Percentiles rank a stretch among this genome's conserved stretches.
phyloP scores from a whole-genome alignment of 2,888 invertebrate species.

The Oscheius sp. region DNA sequence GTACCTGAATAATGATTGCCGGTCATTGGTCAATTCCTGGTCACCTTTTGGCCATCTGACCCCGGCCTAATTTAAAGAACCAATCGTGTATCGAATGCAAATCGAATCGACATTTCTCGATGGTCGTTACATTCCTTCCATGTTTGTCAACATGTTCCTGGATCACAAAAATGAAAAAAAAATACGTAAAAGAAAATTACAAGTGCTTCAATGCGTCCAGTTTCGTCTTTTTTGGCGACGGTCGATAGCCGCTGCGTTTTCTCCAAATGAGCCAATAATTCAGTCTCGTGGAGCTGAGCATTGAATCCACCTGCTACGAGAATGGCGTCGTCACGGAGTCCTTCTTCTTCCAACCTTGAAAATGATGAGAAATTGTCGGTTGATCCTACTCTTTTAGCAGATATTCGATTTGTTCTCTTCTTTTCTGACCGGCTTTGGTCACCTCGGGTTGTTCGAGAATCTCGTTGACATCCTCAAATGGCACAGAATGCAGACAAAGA shows the following conservation, averaged over 20 bases:
- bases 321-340: constrained; percentile 59
- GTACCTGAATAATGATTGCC: constrained; percentile 37
- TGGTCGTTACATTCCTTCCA: constrained; percentile 57
- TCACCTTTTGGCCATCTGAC: constrained; percentile 59
- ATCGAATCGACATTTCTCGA: constrained; percentile 60
- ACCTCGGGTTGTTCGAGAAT: constrained; percentile 39
- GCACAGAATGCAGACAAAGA: constrained; percentile 59
- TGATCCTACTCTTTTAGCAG: constrained; percentile 49
- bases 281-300: constrained; percentile 61
- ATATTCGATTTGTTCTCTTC: constrained; percentile 58
- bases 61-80: constrained; percentile 63
- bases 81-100: constrained; percentile 64
- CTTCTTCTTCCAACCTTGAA: constrained; percentile 60
- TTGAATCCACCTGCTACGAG: constrained; percentile 65
- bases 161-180: too few species aligned
- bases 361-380: neutral
- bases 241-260: constrained; percentile 53
- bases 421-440: constrained; percentile 58
- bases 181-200: too few species aligned
- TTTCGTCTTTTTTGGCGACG: constrained; percentile 53
- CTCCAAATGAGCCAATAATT: constrained; percentile 57
- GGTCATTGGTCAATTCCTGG: too few species aligned
- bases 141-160: constrained; percentile 59
- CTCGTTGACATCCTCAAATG: constrained; percentile 52
- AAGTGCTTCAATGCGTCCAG: constrained; percentile 54